Percentiles rank a stretch among this genome's conserved stretches.
Conservation (phyloP, 35 echinoderm and acorn worm species). For the Eucidaris tribuloides region DNA sequence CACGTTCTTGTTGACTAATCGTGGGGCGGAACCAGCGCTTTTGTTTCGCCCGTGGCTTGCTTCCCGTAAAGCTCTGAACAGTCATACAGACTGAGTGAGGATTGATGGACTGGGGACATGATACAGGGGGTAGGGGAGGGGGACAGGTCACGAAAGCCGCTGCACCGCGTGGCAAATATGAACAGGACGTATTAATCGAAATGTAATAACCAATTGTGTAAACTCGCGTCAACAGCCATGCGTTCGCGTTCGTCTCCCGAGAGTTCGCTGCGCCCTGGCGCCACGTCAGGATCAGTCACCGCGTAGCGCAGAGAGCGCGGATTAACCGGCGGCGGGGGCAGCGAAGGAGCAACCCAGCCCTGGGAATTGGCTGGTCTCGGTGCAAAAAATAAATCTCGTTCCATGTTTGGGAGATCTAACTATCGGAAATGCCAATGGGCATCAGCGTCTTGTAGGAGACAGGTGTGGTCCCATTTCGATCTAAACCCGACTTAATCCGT, state of each 20-base stretch:
- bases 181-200: conserved; percentile 26
- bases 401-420: background rate
- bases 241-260: background rate
- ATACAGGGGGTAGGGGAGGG: too few species aligned
- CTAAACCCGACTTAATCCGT: too few species aligned
- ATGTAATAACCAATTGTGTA: conserved; percentile 2
- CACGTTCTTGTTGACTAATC: too few species aligned
- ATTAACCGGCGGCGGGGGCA: conserved; percentile 1
- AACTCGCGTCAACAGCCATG: background rate
- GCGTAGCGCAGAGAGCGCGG: background rate
- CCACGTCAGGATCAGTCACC: conserved; percentile 22
- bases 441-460: background rate
- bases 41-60: too few species aligned
- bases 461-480: conserved; percentile 23
- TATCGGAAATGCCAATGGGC: conserved; percentile 1
- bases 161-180: too few species aligned
- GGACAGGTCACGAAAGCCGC: too few species aligned
- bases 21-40: too few species aligned
- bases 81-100: too few species aligned
- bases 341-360: background rate
- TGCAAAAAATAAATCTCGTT: background rate
- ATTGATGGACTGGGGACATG: too few species aligned
- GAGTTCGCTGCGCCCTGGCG: conserved; percentile 9
- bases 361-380: background rate
- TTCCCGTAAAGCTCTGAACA: too few species aligned